Percentiles rank a stretch among this genome's conserved stretches.
These are phyloP conservation scores for Macropus fuliginosus DNA, from an alignment of 2,797 vertebrate genomes.

Conservation along the genomic window DNA sequence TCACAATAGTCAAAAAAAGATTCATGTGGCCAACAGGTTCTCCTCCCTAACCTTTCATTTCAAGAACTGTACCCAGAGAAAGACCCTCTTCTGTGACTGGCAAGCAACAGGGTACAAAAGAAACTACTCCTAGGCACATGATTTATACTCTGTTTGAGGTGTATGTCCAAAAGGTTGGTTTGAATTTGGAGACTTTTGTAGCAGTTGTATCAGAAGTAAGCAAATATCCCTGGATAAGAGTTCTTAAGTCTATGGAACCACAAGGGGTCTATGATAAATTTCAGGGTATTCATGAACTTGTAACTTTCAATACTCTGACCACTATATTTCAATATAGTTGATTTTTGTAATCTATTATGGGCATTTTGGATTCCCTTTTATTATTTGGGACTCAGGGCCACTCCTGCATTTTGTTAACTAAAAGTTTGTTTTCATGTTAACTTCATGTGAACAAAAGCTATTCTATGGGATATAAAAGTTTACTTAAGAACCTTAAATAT, in stretches of 20 bases:
- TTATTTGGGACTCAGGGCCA: not conserved
- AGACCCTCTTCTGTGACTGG: not conserved
- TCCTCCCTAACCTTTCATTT: not conserved
- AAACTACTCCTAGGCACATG: not conserved
- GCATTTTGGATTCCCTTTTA: not conserved
- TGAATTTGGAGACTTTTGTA: not conserved
- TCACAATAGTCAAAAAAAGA: not conserved
- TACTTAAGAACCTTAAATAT: not conserved
- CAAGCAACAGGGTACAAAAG: not conserved
- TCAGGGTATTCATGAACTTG: not conserved
- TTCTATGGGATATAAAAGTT: not conserved
- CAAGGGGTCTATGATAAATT: not conserved
- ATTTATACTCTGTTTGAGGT: not conserved
- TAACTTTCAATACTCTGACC: not conserved
- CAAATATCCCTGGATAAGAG: not conserved
- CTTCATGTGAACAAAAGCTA: not conserved
- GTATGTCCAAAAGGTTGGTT: not conserved
- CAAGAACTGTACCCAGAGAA: not conserved
- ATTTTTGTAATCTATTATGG: not conserved
- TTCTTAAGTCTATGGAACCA: not conserved
- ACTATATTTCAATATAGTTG: not conserved
- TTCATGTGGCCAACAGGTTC: not conserved
- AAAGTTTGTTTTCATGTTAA: not conserved
- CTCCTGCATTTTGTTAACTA: not conserved
- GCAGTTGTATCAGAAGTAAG: not conserved